These are phyloP conservation scores for Andricus grossulariae DNA, from an alignment of 1,140 invertebrate genomes.

Conservation along the genomic window DNA sequence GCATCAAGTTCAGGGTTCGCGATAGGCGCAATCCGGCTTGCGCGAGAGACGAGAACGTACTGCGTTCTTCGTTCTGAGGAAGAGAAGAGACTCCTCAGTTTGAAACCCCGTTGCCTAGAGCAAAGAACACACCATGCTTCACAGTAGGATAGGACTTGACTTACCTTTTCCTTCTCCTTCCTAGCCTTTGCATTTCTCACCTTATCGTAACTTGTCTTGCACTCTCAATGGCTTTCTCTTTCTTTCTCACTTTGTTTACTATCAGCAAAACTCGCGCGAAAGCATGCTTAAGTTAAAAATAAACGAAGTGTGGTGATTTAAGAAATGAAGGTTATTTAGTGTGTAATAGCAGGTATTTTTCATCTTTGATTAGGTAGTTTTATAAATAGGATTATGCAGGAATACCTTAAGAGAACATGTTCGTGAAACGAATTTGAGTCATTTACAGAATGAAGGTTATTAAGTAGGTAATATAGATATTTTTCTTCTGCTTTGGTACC, in stretches of 20 bases:
- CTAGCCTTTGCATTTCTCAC: slow-evolving; percentile 49
- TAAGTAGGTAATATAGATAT: too few species aligned
- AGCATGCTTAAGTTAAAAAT: neutral
- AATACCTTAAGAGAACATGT: too few species aligned
- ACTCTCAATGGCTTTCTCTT: slow-evolving; percentile 24
- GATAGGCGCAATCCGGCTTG: slow-evolving; percentile 69
- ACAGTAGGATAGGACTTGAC: slow-evolving; percentile 51
- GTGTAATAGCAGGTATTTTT: too few species aligned
- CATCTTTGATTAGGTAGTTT: too few species aligned
- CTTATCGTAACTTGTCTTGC: slow-evolving; percentile 55
- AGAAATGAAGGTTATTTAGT: too few species aligned
- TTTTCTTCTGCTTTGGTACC: too few species aligned
- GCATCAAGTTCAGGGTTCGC: slow-evolving; percentile 50
- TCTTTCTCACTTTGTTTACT: neutral
- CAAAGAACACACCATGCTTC: slow-evolving; percentile 51
- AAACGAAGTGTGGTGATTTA: too few species aligned
- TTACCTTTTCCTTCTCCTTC: slow-evolving; percentile 46
- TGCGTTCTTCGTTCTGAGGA: slow-evolving; percentile 56
- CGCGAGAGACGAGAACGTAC: slow-evolving; percentile 70
- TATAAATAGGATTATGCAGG: too few species aligned
- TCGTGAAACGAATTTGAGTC: too few species aligned
- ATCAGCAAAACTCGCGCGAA: too few species aligned
- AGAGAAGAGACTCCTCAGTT: slow-evolving; percentile 63
- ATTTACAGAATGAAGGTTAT: too few species aligned
- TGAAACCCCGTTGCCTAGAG: slow-evolving; percentile 60